phyloP scores from a whole-genome alignment of 30 jellyfish, hydroid and myxozoan species.

The Haliclystus octoradiatus region DNA sequence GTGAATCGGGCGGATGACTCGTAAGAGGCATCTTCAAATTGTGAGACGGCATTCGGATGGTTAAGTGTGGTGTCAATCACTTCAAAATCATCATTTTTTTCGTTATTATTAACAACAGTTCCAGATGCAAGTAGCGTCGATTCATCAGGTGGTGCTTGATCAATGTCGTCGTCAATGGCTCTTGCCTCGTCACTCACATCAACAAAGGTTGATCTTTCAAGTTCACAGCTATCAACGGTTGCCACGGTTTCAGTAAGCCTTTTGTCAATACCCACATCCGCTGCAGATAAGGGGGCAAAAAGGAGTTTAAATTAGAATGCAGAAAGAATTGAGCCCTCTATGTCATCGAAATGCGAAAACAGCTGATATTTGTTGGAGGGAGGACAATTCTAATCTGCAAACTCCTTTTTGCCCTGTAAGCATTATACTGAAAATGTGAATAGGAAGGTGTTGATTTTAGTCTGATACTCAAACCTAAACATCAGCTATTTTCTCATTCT shows the following conservation, averaged over 20 bases:
- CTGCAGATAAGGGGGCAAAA: not conserved
- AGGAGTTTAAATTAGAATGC: not conserved
- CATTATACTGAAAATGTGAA: not conserved
- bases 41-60: slow-evolving; percentile 56
- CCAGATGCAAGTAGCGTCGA: slow-evolving; percentile 15
- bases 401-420: not conserved
- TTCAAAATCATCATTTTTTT: slow-evolving; percentile 87
- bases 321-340: not conserved
- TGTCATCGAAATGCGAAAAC: not conserved
- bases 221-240: slow-evolving; percentile 20
- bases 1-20: slow-evolving; percentile 36
- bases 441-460: too few relatives aligned
- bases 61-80: slow-evolving; percentile 72
- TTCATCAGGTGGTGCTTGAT: slow-evolving; percentile 17
- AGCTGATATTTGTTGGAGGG: not conserved
- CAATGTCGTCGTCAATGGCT: slow-evolving; percentile 52
- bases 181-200: slow-evolving; percentile 87
- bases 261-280: not conserved
- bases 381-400: not conserved
- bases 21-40: slow-evolving; percentile 83
- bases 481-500: not conserved
- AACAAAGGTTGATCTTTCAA: slow-evolving; percentile 82
- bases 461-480: too few relatives aligned
- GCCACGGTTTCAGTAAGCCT: too few relatives aligned
- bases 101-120: slow-evolving; percentile 74